These are phyloP conservation scores for Aphidius ervi DNA, from an alignment of 1,140 invertebrate species.

Conservation along the genomic window DNA sequence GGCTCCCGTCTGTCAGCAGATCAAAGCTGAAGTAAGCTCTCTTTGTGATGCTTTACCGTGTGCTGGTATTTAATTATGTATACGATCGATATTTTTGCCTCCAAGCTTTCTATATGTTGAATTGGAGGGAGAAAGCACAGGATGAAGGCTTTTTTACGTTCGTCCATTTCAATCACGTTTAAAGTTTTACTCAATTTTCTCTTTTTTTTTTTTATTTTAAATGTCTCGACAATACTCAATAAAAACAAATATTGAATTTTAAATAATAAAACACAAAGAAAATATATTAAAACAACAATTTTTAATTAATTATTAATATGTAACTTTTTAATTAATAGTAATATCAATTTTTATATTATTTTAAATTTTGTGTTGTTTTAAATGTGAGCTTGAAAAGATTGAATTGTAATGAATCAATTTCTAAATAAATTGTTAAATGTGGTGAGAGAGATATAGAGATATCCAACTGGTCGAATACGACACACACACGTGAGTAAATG, in stretches of 20 bases:
- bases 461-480: too few species aligned
- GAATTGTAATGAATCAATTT: too few species aligned
- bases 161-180: conserved; percentile 12
- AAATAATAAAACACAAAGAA: background rate
- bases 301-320: background rate
- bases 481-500: background rate
- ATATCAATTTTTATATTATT: too few species aligned
- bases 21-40: conserved; percentile 52
- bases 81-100: conserved; percentile 52
- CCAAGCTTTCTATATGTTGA: conserved; percentile 32
- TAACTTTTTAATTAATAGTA: too few species aligned
- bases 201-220: conserved; percentile 15
- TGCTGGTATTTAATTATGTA: conserved; percentile 53
- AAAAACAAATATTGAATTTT: too few species aligned
- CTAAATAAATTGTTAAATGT: too few species aligned
- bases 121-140: too few species aligned
- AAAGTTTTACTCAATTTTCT: conserved; percentile 15
- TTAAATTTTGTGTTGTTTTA: too few species aligned
- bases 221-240: background rate
- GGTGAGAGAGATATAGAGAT: too few species aligned
- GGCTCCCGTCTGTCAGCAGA: conserved; percentile 52
- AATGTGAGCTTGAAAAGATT: too few species aligned
- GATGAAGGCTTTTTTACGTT: too few species aligned
- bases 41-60: conserved; percentile 50
- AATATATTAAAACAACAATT: background rate